Evolutionary conservation across 2,797 vertebrate genomes (phyloP), one percentile per base, ranked within the genome.

Genomic region (Darevskia mixta): DNA sequence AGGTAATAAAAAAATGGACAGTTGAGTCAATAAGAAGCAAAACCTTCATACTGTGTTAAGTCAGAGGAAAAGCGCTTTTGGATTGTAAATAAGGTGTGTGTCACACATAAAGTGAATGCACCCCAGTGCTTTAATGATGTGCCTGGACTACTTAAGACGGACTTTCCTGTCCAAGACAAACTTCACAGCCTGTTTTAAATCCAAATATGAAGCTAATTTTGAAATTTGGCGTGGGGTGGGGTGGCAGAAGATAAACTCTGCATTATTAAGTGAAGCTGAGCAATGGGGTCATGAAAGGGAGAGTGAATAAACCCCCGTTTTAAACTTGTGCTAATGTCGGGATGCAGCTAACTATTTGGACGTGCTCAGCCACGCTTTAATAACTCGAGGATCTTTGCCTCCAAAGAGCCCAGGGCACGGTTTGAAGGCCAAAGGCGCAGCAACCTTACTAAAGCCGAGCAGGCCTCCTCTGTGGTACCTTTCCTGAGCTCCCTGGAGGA

Each of bases 41-140:
- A 81, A 98, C 98, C 98, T 99, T 99, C 99, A 99, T 99, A 99
- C 99, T 98, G 99, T 99, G 98, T 99, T 98, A 85, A 93, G 93
- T 94, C 95, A 94, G 95, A 94, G 76, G 94, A 91, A 87, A 95
- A 92, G 49, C 92, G 90, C 91, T 91, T 85, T 55, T 15, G 49
- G 4, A 90, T 93, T 82, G 91, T 72, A 78, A 87, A 92, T 92
- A 15, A 4, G 18, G 18, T 91, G 90, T 71, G 69, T 5, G 90
- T 8, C 72, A 45, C 1, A 83, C 86, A 92, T 67, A 92, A 94
- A 92, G 90, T 49, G 88, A 92, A 93, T n/a, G 89, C 25, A 83
- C 82, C 90, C 73, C 43, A 89, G 91, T 88, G 91, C 93, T 85
- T 38, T 32, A 41, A 94, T 90, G 94, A 82, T 88, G 87, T 79